phyloP scores from a whole-genome alignment of 2,113 vertebrate species.

The Mustela nigripes region DNA sequence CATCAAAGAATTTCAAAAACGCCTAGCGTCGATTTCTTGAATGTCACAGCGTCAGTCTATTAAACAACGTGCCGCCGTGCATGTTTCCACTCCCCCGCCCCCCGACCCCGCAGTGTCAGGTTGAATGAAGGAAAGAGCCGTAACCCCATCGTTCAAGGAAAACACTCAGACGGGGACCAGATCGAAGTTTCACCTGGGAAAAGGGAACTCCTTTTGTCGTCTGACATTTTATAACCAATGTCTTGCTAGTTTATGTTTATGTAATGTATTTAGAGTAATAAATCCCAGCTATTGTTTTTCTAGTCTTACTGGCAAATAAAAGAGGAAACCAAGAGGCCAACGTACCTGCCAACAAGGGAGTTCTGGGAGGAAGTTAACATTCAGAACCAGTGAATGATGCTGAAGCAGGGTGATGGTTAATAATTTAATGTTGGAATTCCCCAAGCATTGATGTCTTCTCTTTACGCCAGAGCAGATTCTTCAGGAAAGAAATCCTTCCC shows the following conservation, averaged over 20 bases:
- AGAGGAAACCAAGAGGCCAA: neutral
- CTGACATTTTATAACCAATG: neutral
- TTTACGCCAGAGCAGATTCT: neutral
- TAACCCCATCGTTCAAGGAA: neutral
- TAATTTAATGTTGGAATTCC: neutral
- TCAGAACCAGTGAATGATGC: neutral
- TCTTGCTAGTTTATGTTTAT: neutral
- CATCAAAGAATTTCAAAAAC: neutral
- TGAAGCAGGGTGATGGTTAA: neutral
- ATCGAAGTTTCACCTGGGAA: too few relatives aligned
- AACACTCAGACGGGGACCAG: neutral
- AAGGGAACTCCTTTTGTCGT: neutral
- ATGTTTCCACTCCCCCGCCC: neutral
- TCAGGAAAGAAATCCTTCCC: neutral
- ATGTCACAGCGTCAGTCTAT: neutral
- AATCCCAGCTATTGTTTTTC: neutral
- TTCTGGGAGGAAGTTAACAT: neutral
- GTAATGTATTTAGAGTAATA: neutral
- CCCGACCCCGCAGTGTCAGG: accelerated
- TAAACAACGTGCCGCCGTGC: accelerated
- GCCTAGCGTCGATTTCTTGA: neutral
- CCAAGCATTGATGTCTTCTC: accelerated
- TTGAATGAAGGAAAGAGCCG: neutral
- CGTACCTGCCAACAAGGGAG: neutral
- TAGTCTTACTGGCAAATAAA: neutral